These are phyloP conservation scores for Luperina testacea DNA, from an alignment of 2,888 invertebrate species.

Conservation along the genomic window DNA sequence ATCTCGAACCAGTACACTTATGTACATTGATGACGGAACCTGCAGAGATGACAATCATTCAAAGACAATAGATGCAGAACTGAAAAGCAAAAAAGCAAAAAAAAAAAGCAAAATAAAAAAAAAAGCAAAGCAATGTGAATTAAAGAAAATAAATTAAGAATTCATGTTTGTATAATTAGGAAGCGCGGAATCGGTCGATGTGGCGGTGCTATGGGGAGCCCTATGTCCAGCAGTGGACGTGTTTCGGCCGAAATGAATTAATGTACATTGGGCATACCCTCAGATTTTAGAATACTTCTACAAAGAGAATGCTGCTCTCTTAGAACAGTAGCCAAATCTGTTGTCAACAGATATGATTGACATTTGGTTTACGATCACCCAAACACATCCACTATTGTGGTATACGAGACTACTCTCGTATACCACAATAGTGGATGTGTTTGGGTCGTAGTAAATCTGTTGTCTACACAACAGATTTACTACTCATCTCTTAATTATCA, in stretches of 20 bases:
- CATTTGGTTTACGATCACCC: background rate
- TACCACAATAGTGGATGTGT: too few species aligned
- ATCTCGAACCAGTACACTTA: constrained; percentile 2
- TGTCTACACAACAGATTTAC: background rate
- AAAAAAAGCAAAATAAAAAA: too few species aligned
- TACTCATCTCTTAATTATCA: background rate
- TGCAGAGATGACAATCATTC: background rate
- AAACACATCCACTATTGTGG: background rate
- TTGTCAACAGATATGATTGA: background rate
- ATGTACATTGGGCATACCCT: background rate
- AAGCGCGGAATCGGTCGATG: background rate
- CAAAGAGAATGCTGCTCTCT: too few species aligned
- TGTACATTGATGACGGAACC: background rate
- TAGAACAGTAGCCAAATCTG: background rate
- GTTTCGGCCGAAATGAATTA: background rate
- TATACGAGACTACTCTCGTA: background rate
- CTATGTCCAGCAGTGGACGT: background rate
- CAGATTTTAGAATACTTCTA: background rate
- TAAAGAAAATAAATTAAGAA: background rate
- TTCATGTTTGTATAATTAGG: background rate
- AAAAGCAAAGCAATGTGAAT: background rate
- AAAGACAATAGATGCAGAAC: background rate
- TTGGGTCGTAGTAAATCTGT: too few species aligned
- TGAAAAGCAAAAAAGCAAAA: too few species aligned
- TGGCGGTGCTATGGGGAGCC: background rate